Evolutionary conservation across 2,888 invertebrate genomes (phyloP), one percentile per base, ranked within the genome.

Genomic region (Melitaea athalia): DNA sequence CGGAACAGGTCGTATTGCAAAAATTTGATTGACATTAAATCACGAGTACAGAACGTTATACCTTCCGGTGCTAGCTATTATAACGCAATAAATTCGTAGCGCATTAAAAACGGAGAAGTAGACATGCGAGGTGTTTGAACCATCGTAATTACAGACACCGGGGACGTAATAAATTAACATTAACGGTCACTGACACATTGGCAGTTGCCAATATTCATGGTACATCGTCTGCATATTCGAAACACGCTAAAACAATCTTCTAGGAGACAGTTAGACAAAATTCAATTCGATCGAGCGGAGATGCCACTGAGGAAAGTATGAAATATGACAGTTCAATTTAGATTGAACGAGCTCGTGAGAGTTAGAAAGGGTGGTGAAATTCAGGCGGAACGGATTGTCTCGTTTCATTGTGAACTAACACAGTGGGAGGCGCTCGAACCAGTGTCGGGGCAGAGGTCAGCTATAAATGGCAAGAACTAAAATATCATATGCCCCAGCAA

Each of bases 271-370:
- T 14, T 24, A 11, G 0, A 33, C 14, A 52, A 55, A 62, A 59
- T 61, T 64, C 53, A 33, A 15, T 43, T 52, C 66, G 55, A 59
- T 15, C 64, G 12, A 59, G 42, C 45, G 57, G 15, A 64, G 55
- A 61, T 47, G 31, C 38, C 70, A 74, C 77, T 64, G 77, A 76
- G 81, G 85, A 87, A 87, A 85, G 81, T 82, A 84, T 83, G 85
- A 83, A 85, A 87, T 86, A 84, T 87, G 89, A 89, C 88, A 86
- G 83, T 84, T 86, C 87, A 86, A 89, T 90, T 87, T 87, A 86
- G 86, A 88, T 85, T 84, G 85, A 89, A 82, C 79, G 79, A 76
- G 78, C 74, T 75, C 79, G 85, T 80, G 84, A 85, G 86, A 85
- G 84, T 83, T 82, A 81, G 82, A 81, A 83, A 82, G 81, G 81